Evolutionary conservation across 2,888 invertebrate genomes (phyloP).

Genomic region (Drosophila fulvimacula): DNA sequence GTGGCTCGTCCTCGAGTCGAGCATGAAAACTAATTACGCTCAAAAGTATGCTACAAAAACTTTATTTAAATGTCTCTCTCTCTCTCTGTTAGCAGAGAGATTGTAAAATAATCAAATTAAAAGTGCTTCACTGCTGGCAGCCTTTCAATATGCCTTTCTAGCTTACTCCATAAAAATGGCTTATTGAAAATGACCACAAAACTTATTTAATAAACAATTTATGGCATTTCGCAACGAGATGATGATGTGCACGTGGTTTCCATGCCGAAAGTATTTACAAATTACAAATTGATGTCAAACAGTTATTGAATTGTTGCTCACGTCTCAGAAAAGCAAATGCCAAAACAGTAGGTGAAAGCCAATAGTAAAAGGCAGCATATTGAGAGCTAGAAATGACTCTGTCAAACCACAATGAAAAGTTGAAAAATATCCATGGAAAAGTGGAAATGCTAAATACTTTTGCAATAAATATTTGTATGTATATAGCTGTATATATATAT

Average conservation of each 20-base stretch:
- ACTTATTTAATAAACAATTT: slow-evolving; percentile 5
- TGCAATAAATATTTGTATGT: background rate
- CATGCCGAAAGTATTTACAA: background rate
- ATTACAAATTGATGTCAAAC: slow-evolving; percentile 1
- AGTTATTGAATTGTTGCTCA: slow-evolving; percentile 5
- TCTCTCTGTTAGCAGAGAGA: background rate
- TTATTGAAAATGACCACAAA: slow-evolving; percentile 3
- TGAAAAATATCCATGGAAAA: background rate
- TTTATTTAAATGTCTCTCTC: background rate
- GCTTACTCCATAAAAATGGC: background rate
- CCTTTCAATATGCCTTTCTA: background rate
- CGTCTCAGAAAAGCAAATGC: background rate
- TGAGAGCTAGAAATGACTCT: background rate
- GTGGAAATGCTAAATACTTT: background rate
- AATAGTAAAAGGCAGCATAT: too few species aligned
- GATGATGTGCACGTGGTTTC: background rate
- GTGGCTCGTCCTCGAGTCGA: too few species aligned
- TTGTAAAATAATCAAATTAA: background rate
- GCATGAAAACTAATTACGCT: background rate
- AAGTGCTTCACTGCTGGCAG: background rate
- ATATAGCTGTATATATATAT: background rate
- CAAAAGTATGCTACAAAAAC: background rate
- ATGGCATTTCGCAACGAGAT: background rate
- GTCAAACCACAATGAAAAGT: slow-evolving; percentile 5
- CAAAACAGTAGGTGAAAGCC: too few species aligned